Base-by-base conservation (phyloP, 2,113 vertebrate species). In the Todiramphus saurophagus region DNA sequence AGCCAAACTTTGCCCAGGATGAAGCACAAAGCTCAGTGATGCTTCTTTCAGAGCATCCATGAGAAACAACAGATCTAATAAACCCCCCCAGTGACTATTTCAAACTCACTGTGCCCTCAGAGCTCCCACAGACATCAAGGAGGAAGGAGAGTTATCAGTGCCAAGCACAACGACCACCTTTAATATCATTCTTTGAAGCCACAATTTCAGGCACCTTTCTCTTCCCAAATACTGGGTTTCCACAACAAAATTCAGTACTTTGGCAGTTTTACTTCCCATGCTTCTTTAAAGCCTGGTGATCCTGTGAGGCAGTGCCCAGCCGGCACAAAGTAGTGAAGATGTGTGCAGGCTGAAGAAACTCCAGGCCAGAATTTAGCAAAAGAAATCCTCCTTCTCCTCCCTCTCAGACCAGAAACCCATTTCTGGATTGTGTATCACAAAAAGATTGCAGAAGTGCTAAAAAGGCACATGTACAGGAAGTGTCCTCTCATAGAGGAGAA, bases 71-170 rank as follows among this genome's bases (percentile, higher is more conserved):
- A 27, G 55, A 24, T 24, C 12, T 15, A 16, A 48, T 2, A 25
- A 15, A 37, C 48, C 25, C 3, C 50, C 60, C 18, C n/a, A 6
- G 14, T 0, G 2, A 33, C 13, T 43, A 3, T 11, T 35, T n/a
- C 53, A 55, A 46, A 33, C 44, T 39, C 1, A 1, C 46, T 31
- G 1, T 5, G 30, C 7, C 55, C 33, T 39, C 41, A 9, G 1
- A 15, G 31, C 7, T 55, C 74, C 56, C 79, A 23, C 8, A 18
- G 56, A 13, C 35, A 30, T 5, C 35, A 16, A 31, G n/a, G 25
- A 74, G 41, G 33, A 41, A 31, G 56, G 37, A 33, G 0, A 67
- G 20, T 19, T 5, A 24, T 7, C 37, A 53, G 33, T 33, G 56
- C 13, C 4, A 1, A 46, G 37, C 35, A n/a, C 50, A 41, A 27